Evolutionary conservation across 1,140 invertebrate species (phyloP), one percentile per base, ranked within the genome.

Genomic region (Zaprionus africanus): DNA sequence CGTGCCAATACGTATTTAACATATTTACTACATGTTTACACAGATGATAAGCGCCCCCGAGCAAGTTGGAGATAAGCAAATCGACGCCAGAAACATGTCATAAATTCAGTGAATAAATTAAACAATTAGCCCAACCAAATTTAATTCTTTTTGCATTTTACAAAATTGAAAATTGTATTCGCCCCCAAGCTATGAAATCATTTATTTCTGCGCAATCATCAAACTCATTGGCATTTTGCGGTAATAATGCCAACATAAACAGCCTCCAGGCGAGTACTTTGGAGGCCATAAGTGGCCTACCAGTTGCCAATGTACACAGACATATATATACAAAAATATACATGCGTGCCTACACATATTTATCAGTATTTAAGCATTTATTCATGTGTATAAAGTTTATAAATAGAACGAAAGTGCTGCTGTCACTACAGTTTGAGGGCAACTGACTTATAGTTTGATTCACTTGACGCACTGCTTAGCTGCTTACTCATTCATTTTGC

Each of bases 321-420:
- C 15, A 43, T 9, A 11, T 22, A 22, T 22, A 22, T 22, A 22
- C 22, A 22, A 22, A 22, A 22, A 22, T 22, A 22, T 22, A 22
- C 22, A 22, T 22, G 22, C 31, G 11, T 34, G 1, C 9, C 0
- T 11, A 34, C 9, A 28, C 28, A 36, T n/a, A 22, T 19, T 22
- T 51, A 51, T 11, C 19, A 51, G 7, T 17, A 41, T 41, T 41
- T 41, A n/a, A 34, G 9, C 31, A 11, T 41, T 41, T 41, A 73
- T 61, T 74, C 15, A 68, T 68, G 71, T 61, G 9, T 34, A 34
- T 51, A 61, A 68, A 28, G 17, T 46, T 38, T 75, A 71, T n/a
- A 64, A 71, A 64, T 76, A 71, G 66, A 43, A 51, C 9, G 31
- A 12, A 59, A 60, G 5, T 72, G 54, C 56, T 58, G 60, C 67